Conservation (phyloP, 2,888 invertebrate genomes). For the Dichetophora obliterata region DNA sequence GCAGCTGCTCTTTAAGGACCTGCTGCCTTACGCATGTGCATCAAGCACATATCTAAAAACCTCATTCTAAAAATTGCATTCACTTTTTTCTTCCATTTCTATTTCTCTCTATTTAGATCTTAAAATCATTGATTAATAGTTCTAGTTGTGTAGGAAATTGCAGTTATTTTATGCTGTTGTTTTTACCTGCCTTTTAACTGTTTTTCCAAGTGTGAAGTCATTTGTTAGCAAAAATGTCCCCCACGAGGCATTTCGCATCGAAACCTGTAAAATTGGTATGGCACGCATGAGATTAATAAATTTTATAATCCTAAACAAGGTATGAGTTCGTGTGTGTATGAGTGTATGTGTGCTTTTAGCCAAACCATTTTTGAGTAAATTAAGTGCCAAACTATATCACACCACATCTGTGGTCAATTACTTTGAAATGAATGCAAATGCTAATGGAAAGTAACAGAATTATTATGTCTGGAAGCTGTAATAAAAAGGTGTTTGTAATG, state of each 20-base stretch:
- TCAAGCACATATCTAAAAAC: no score
- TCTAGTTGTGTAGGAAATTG: conserved; percentile 49
- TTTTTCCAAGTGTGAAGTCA: conserved; percentile 27
- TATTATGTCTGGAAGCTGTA: no score
- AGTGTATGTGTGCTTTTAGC: no score
- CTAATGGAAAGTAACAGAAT: no score
- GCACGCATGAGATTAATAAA: conserved; percentile 4
- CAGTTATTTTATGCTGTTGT: conserved; percentile 32
- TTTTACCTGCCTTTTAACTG: conserved; percentile 23
- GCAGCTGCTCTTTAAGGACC: no score
- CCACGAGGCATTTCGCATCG: conserved; percentile 22
- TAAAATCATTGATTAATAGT: conserved; percentile 28
- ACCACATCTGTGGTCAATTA: no score
- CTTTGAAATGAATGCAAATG: no score
- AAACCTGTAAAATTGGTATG: background rate
- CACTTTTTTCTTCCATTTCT: conserved; percentile 24
- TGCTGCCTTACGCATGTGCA: no score
- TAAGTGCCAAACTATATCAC: no score
- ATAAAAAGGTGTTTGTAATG: no score
- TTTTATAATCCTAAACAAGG: conserved; percentile 2
- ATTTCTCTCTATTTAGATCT: conserved; percentile 30
- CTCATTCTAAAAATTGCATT: no score
- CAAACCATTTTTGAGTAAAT: no score
- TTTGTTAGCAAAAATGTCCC: conserved; percentile 25
- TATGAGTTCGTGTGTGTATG: background rate